Base-by-base conservation (phyloP, 1,140 invertebrate genomes). In the Telenomus remus region DNA sequence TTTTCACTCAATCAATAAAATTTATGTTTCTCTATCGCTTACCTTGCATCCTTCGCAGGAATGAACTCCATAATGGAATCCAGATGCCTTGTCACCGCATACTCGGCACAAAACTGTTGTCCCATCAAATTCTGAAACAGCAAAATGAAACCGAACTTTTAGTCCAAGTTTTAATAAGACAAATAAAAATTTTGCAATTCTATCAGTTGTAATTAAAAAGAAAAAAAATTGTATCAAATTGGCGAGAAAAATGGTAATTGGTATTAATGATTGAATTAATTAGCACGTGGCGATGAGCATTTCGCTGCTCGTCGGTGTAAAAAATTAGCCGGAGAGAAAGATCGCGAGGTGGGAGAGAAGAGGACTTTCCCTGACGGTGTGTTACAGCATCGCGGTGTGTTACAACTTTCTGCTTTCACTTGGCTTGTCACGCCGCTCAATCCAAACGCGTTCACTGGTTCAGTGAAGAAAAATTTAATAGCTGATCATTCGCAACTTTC, bases 1-100 rank as follows among this genome's bases (percentile, higher is more conserved):
- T 57, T 47, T 55, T 59, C 54, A 34, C 14, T 8, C 0, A 46
- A 54, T 70, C 39, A 50, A 72, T 44, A 54, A 13, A 0, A 3
- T 27, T 27, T 13, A 7, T n/a, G 37, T 43, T 44, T 8, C 7
- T 60, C 43, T 48, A 37, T 47, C 43, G 9, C 93, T 93, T 91
- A 99, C 98, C 94, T 99, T 99, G 91, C 98, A 99, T 82, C 98
- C 98, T 90, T 99, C 98, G 89, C 98, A 99, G 57, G 97, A 98
- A 81, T 98, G 98, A 69, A 99, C 98, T 33, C 98, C 98, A 92
- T 99, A 99, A 88, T 99, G 98, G 88, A 99, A 99, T 19, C 98
- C 98, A 53, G 96, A 98, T 47, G 98, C 97, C 86, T 98, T 98
- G 89, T 99, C 98, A 27, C 97, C 98, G 88, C 98, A 99, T n/a